These are phyloP conservation scores for Leucophenga maculata DNA, from an alignment of 2,888 invertebrate genomes.

Conservation along the genomic window DNA sequence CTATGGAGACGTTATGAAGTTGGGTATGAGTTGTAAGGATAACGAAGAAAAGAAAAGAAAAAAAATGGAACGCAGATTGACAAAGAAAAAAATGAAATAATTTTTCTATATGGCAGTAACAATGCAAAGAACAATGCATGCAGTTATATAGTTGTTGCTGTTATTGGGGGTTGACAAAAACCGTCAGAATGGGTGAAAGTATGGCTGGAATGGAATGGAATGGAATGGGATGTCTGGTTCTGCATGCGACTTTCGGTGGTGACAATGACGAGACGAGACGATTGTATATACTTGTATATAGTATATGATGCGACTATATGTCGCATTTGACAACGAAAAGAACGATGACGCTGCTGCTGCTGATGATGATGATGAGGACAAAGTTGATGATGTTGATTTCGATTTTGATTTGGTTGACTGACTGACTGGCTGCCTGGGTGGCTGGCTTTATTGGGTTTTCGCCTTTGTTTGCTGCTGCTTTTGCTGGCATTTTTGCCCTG, in stretches of 20 bases:
- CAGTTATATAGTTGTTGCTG: slow-evolving; percentile 7
- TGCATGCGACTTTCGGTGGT: not conserved
- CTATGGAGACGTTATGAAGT: not conserved
- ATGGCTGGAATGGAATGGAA: not conserved
- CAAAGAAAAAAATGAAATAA: slow-evolving; percentile 29
- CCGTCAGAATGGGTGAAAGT: slow-evolving; percentile 12
- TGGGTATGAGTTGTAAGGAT: not conserved
- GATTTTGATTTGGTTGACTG: not conserved
- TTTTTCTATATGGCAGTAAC: not conserved
- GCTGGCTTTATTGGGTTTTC: slow-evolving; percentile 7
- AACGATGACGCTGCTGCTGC: slow-evolving; percentile 30
- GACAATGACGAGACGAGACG: not conserved
- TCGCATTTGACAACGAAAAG: slow-evolving; percentile 26
- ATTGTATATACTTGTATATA: no score
- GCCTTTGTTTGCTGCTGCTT: not conserved
- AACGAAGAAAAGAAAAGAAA: slow-evolving; percentile 13
- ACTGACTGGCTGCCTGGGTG: not conserved
- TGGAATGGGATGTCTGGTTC: not conserved
- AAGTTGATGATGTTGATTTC: slow-evolving; percentile 13
- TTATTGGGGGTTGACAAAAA: not conserved
- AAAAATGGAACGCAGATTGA: slow-evolving; percentile 26
- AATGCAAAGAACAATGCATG: slow-evolving; percentile 24
- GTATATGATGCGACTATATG: no score
- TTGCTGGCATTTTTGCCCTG: not conserved
- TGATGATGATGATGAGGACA: not conserved